Percentiles rank a stretch among this genome's conserved stretches.
phyloP scores from a whole-genome alignment of 2,888 invertebrate species.

The Scrobipalpa costella region DNA sequence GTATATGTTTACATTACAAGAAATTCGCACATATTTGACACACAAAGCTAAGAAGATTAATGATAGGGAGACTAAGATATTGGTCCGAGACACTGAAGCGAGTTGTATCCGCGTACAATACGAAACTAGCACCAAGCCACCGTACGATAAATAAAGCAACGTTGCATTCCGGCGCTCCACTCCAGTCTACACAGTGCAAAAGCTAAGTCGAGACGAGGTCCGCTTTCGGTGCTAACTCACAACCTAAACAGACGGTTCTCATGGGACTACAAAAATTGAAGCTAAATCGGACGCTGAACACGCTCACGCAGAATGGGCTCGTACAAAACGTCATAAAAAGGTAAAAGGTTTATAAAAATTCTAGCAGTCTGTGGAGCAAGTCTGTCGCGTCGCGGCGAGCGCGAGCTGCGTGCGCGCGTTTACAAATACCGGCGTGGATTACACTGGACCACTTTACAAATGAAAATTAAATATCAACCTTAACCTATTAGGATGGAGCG shows the following conservation, averaged over 20 bases:
- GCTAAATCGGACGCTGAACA: slow-evolving; percentile 29
- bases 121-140: slow-evolving; percentile 78
- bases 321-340: slow-evolving; percentile 68
- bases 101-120: slow-evolving; percentile 66
- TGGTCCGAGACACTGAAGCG: slow-evolving; percentile 81
- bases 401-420: slow-evolving; percentile 51
- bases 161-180: slow-evolving; percentile 41
- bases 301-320: slow-evolving; percentile 60
- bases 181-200: slow-evolving; percentile 49
- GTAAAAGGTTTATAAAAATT: slow-evolving; percentile 70
- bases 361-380: slow-evolving; percentile 56
- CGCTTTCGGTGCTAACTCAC: slow-evolving; percentile 35
- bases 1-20: slow-evolving; percentile 73
- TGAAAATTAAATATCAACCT: neutral
- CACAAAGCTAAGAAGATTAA: slow-evolving; percentile 78
- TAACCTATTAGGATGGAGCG: too few relatives aligned
- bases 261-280: slow-evolving; percentile 31
- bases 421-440: neutral
- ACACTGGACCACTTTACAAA: neutral
- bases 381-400: slow-evolving; percentile 49
- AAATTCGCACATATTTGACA: slow-evolving; percentile 80
- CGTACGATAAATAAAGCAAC: slow-evolving; percentile 67
- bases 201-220: slow-evolving; percentile 51
- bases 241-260: slow-evolving; percentile 44
- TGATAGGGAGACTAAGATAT: slow-evolving; percentile 72